phyloP scores from a whole-genome alignment of 2,888 invertebrate species.

The Ecliptopera silaceata region DNA sequence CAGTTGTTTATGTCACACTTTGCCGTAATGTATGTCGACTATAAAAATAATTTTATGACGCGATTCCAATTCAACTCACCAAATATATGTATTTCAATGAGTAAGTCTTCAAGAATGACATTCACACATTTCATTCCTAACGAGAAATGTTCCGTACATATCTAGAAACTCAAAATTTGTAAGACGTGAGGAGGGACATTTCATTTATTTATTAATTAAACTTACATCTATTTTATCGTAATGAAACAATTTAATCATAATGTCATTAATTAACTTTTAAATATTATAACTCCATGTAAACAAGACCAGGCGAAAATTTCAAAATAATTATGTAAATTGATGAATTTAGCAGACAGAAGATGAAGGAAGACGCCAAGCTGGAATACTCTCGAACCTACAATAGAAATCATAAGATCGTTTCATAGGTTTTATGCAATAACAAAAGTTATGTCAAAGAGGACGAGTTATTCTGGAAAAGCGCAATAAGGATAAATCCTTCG shows the following conservation, averaged over 20 bases:
- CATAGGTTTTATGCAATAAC: constrained; percentile 12
- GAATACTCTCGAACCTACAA: constrained; percentile 12
- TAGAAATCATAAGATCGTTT: background rate
- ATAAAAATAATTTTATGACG: constrained; percentile 35
- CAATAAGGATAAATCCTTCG: constrained; percentile 21
- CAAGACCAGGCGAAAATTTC: too few species aligned
- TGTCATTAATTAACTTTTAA: too few species aligned
- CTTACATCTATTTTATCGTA: too few species aligned
- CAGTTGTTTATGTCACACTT: constrained; percentile 32
- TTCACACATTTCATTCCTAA: too few species aligned
- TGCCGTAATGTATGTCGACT: constrained; percentile 28
- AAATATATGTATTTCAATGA: background rate
- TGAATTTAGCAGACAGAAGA: constrained; percentile 26
- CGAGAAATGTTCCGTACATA: too few species aligned
- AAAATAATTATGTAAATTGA: constrained; percentile 4
- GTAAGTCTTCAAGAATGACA: background rate
- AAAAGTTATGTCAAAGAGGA: constrained; percentile 16
- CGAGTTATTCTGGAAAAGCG: constrained; percentile 17
- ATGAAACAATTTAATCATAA: too few species aligned
- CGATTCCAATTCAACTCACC: constrained; percentile 27
- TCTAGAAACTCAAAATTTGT: too few species aligned
- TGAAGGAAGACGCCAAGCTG: constrained; percentile 17
- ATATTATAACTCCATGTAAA: too few species aligned
- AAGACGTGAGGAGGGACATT: too few species aligned
- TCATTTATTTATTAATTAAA: too few species aligned